phyloP scores from a whole-genome alignment of 2,888 invertebrate species.

The Halocaridina rubra region DNA sequence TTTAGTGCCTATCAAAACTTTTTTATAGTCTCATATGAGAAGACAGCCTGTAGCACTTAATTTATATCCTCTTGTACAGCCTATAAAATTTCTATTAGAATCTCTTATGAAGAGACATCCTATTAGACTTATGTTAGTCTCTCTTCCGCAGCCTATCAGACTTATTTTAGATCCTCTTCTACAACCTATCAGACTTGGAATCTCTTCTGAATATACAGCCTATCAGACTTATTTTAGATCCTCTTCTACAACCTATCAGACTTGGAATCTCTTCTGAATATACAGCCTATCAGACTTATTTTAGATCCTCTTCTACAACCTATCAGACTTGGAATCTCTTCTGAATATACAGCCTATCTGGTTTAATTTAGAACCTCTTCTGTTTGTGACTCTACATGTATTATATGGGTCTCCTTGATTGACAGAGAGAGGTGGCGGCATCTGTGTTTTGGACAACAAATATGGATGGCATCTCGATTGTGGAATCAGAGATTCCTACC shows the following conservation, averaged over 20 bases:
- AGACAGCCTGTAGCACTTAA: too few species aligned
- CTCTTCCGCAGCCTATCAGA: not conserved
- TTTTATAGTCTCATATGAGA: too few species aligned
- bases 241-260: too few species aligned
- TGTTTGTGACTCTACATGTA: too few species aligned
- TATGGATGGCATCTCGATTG: constrained; percentile 58
- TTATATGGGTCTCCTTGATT: too few species aligned
- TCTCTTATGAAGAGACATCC: not conserved
- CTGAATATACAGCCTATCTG: too few species aligned
- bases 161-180: not conserved
- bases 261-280: not conserved
- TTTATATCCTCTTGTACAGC: not conserved
- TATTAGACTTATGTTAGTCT: not conserved
- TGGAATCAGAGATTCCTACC: constrained; percentile 59
- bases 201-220: too few species aligned
- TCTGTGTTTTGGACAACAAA: constrained; percentile 62
- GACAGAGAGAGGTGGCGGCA: constrained; percentile 28
- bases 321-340: too few species aligned
- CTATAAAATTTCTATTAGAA: not conserved
- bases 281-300: not conserved
- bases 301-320: not conserved
- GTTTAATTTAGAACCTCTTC: too few species aligned
- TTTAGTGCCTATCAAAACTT: too few species aligned
- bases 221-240: too few species aligned
- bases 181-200: not conserved